A percentile compares a stretch with the other conserved stretches of the same genome.
Evolutionary conservation across 53 echinoderm and acorn worm genomes (phyloP).

Genomic region (Stichopus horrens): DNA sequence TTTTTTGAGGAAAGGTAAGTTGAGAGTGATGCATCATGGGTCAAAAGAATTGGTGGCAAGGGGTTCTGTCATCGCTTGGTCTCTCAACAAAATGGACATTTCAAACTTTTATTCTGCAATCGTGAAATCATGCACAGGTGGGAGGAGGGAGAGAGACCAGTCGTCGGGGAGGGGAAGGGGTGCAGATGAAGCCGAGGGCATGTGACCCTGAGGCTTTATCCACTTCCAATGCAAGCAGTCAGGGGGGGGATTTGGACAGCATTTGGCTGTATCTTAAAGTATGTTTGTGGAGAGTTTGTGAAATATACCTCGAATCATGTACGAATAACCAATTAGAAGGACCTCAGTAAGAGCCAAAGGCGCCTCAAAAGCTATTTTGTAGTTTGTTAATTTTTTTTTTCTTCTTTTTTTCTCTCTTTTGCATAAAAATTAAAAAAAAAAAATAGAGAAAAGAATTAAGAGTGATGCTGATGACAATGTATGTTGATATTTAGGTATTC

Average conservation of each 20-base stretch:
- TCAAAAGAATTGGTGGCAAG: neutral
- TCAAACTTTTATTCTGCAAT: too few relatives aligned
- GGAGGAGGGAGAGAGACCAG: too few relatives aligned
- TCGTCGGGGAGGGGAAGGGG: too few relatives aligned
- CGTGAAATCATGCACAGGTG: too few relatives aligned
- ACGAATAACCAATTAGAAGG: constrained; percentile 36
- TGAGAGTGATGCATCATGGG: neutral
- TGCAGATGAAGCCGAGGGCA: too few relatives aligned
- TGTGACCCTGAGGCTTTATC: too few relatives aligned
- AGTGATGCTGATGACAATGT: neutral
- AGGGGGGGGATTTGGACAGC: neutral
- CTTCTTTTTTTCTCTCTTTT: neutral
- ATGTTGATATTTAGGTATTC: constrained; percentile 37
- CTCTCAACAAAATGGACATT: too few relatives aligned
- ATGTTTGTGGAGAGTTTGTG: neutral
- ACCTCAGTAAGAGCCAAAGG: constrained; percentile 45
- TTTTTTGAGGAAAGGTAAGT: neutral
- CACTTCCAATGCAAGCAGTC: too few relatives aligned
- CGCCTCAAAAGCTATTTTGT: constrained; percentile 37
- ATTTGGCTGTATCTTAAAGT: neutral
- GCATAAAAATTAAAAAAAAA: neutral
- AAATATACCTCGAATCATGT: constrained; percentile 44
- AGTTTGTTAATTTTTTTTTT: constrained; percentile 14
- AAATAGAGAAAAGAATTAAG: neutral
- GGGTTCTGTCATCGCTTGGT: neutral